Conservation (phyloP, 2,113 vertebrate species). For the Malurus melanocephalus region DNA sequence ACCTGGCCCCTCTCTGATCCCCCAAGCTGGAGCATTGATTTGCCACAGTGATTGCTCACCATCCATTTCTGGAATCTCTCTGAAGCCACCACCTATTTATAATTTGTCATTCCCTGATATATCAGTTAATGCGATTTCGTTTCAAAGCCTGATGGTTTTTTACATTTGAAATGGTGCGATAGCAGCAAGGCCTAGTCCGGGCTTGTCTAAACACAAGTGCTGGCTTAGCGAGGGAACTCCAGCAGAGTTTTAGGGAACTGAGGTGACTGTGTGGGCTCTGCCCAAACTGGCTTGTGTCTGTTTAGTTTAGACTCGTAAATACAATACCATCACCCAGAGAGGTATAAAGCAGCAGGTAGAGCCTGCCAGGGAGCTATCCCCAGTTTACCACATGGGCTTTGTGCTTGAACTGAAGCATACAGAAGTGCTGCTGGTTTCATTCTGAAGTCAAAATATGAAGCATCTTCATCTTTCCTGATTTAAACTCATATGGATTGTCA, state of each 20-base stretch:
- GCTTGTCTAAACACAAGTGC: background rate
- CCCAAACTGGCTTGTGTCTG: background rate
- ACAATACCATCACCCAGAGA: background rate
- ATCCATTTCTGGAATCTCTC: slow-evolving; percentile 37
- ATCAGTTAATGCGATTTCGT: background rate
- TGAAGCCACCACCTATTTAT: slow-evolving; percentile 52
- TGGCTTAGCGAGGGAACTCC: background rate
- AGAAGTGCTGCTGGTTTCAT: background rate
- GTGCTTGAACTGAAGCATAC: background rate
- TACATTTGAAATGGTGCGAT: background rate
- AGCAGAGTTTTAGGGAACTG: background rate
- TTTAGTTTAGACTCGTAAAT: background rate
- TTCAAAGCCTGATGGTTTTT: background rate
- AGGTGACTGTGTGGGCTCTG: background rate
- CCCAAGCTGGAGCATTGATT: background rate
- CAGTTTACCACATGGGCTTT: background rate
- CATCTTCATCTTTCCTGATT: background rate
- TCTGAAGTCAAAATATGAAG: background rate
- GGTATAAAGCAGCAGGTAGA: background rate
- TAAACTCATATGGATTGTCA: background rate
- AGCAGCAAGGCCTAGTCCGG: background rate
- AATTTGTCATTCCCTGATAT: background rate
- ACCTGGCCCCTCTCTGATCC: background rate
- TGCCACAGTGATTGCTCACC: slow-evolving; percentile 37
- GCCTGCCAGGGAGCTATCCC: accelerated